Evolutionary conservation across 2,113 vertebrate genomes (phyloP).

Genomic region (Hippoglossus stenolepis): DNA sequence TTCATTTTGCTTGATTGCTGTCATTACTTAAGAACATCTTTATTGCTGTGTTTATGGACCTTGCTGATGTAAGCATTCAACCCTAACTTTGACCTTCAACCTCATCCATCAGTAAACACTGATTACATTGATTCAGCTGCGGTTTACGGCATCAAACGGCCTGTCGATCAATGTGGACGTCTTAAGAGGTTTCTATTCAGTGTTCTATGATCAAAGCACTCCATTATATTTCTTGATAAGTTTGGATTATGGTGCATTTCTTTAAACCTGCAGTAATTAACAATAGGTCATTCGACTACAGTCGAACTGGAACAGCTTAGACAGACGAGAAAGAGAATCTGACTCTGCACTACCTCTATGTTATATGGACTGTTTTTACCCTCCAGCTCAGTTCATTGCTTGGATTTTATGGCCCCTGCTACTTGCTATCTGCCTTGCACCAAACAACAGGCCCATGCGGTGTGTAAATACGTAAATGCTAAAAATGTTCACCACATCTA

Average conservation of each 20-base stretch:
- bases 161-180: not conserved
- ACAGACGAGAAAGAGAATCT: not conserved
- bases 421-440: not conserved
- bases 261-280: constrained; percentile 1
- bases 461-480: not conserved
- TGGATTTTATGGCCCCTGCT: not conserved
- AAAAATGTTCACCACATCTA: no score
- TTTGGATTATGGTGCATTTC: not conserved
- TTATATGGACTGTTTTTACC: not conserved
- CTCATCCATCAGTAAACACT: not conserved
- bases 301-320: not conserved
- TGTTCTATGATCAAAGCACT: not conserved
- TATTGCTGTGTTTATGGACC: not conserved
- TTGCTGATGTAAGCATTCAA: not conserved
- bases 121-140: constrained; percentile 1
- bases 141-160: not conserved
- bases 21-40: not conserved
- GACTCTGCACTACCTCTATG: not conserved
- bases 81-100: not conserved
- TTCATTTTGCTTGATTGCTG: not conserved
- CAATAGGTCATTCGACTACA: not conserved
- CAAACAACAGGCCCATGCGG: not conserved
- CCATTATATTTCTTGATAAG: not conserved
- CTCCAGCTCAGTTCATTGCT: not conserved
- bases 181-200: not conserved